phyloP scores from a whole-genome alignment of 2,113 vertebrate species.

The Halcyon senegalensis region DNA sequence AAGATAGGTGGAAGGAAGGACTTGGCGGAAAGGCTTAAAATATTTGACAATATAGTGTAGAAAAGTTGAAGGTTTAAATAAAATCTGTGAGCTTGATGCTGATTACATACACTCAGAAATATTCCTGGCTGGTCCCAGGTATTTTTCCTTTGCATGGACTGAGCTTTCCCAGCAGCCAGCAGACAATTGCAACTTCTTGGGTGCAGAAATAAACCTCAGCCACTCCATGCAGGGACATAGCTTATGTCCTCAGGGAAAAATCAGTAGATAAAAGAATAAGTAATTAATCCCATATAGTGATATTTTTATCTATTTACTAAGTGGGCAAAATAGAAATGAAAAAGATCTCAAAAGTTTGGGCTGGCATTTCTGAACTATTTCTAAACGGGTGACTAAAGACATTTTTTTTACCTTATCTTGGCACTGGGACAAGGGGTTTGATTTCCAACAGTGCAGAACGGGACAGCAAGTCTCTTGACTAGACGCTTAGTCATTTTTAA shows the following conservation, averaged over 20 bases:
- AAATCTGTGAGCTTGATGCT: constrained; percentile 8
- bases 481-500: neutral
- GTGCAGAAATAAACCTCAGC: neutral
- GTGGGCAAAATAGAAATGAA: neutral
- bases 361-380: neutral
- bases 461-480: neutral
- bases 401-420: neutral
- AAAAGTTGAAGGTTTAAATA: constrained; percentile 51
- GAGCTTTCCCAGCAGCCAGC: neutral
- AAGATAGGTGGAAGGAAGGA: neutral
- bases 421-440: neutral
- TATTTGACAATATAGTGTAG: constrained; percentile 16
- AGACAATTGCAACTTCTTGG: neutral
- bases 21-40: constrained; percentile 21
- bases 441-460: neutral
- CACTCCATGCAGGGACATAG: neutral
- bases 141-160: neutral
- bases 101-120: neutral
- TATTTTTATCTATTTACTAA: neutral
- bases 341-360: neutral
- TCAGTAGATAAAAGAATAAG: neutral
- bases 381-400: neutral
- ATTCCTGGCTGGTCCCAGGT: constrained; percentile 6
- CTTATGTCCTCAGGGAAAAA: neutral
- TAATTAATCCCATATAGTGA: too few species aligned